Evolutionary conservation across 1,140 invertebrate genomes (phyloP), one percentile per base, ranked within the genome.

Genomic region (Dinoponera quadriceps): DNA sequence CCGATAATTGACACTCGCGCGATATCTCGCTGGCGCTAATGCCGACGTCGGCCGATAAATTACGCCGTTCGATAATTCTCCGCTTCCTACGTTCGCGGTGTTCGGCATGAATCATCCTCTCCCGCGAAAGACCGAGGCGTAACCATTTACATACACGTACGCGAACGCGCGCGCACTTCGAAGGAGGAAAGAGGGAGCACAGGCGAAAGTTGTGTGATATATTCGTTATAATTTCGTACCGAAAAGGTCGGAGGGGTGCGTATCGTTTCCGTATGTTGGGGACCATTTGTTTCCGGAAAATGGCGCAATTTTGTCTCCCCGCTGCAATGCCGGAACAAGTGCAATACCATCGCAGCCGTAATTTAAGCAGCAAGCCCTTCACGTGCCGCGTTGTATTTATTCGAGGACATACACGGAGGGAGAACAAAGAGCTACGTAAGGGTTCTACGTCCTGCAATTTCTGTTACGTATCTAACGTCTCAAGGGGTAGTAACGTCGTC

Each of bases 231-330:
- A 90, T 90, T 90, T 87, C 69, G 77, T 80, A 86, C 77, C 65
- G 60, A 71, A 33, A 33, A 18, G 60, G 60, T 59, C 49, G 59
- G 33, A 38, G 44, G 75, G 20, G 33, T 80, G 84, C 75, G 84
- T 88, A 89, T 89, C 85, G 87, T 84, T 87, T 87, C 85, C 73
- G 82, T 84, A 83, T 68, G 68, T 89, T 44, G 85, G 71, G 69
- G 60, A 88, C 82, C 88, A 90, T 90, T 88, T 88, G 86, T 90
- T 44, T 89, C 74, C 29, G 78, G 84, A 89, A 90, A 90, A 90
- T 88, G 85, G 89, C 49, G 82, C 89, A 90, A 90, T 90, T 90
- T 82, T 83, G 89, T 90, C 88, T 87, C 55, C 65, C 84, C 51
- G 51, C 73, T 55, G 62, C 54, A 57, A 59, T 38, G 25, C 49